Conservation (phyloP, 1,140 invertebrate species). For the Hetaerina americana region DNA sequence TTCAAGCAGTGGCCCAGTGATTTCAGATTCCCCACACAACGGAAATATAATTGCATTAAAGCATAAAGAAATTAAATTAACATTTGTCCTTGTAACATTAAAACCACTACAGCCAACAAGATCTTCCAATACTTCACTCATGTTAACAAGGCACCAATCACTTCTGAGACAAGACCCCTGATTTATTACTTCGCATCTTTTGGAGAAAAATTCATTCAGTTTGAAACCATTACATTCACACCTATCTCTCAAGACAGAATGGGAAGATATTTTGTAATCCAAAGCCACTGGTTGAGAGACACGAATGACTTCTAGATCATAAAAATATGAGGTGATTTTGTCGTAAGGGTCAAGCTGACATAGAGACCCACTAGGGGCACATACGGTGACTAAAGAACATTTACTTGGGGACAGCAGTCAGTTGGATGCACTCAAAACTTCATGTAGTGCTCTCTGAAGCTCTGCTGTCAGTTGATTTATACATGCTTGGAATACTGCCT, state of each 20-base stretch:
- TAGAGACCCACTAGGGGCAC: not conserved
- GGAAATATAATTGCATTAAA: no score
- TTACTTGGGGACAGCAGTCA: not conserved
- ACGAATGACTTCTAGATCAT: not conserved
- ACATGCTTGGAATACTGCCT: conserved; percentile 70
- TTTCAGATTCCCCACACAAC: no score
- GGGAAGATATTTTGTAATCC: not conserved
- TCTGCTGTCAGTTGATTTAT: conserved; percentile 57
- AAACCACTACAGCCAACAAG: no score
- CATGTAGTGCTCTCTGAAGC: conserved; percentile 66
- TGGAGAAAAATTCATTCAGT: not conserved
- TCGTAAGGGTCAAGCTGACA: not conserved
- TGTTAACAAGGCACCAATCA: not conserved
- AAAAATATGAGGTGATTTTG: not conserved
- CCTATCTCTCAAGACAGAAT: not conserved
- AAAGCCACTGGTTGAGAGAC: not conserved
- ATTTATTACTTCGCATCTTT: not conserved
- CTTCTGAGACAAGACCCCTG: not conserved
- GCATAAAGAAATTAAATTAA: no score
- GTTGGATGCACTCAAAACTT: conserved; percentile 35
- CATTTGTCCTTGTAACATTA: no score
- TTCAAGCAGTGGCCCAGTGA: no score
- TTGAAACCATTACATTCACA: not conserved
- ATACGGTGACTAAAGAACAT: not conserved
- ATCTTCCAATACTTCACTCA: not conserved